These are phyloP conservation scores for Anneissia japonica DNA, from an alignment of 35 echinoderm and acorn worm genomes.

Conservation along the genomic window DNA sequence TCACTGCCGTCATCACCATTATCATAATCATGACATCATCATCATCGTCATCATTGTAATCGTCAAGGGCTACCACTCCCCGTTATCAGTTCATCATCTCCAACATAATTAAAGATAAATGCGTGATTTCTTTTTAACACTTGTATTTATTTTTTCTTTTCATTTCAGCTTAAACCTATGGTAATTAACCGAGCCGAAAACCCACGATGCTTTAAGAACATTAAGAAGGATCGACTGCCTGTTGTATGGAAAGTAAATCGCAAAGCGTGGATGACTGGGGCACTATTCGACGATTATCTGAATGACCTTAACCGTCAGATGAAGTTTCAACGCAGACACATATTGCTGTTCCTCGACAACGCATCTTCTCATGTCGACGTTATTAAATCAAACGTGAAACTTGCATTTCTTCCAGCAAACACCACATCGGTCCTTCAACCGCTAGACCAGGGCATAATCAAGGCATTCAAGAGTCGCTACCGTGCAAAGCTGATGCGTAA, in stretches of 20 bases:
- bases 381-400: background rate
- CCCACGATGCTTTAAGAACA: background rate
- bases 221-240: background rate
- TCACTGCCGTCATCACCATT: too few species aligned
- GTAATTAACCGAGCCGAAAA: background rate
- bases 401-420: background rate
- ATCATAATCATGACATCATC: too few species aligned
- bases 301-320: background rate
- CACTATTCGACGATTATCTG: background rate
- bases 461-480: background rate
- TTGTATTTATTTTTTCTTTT: background rate
- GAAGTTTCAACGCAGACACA: background rate
- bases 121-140: too few species aligned
- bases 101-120: too few species aligned
- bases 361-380: background rate
- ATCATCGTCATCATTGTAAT: too few species aligned
- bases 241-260: background rate
- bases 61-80: too few species aligned
- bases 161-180: background rate
- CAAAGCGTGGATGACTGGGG: conserved; percentile 3
- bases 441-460: background rate
- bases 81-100: too few species aligned
- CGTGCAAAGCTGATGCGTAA: background rate
- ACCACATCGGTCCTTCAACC: background rate
- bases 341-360: background rate